Evolutionary conservation across 2,797 vertebrate genomes (phyloP), one percentile per base, ranked within the genome.

Genomic region (Pagetopsis macropterus): DNA sequence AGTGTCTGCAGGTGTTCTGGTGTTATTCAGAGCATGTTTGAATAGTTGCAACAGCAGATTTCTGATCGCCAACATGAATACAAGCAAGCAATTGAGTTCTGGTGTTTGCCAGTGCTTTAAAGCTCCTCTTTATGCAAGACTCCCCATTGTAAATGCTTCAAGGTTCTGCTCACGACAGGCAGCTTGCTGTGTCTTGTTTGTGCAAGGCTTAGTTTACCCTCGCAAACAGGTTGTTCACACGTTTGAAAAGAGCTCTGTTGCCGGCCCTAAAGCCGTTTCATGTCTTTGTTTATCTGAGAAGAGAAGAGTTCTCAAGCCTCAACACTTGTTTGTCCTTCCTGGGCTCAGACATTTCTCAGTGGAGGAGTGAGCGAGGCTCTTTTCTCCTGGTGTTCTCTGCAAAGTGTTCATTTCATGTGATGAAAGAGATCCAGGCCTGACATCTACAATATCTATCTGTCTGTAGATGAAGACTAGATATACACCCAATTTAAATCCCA

Each of bases 271-370:
- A 87, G 76, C 69, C 0, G 63, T 87, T 88, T 87, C 78, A 80
- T 83, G 80, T 88, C 88, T 87, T 81, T 88, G 88, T 88, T 88
- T 86, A 83, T 84, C 76, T 21, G 72, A 83, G 78, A 76, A 84
- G 67, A 82, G 74, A 79, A 55, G 58, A 84, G 60, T 84, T 84
- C 74, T 83, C 77, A 69, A 73, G 79, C 85, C 82, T 85, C 64
- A 58, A 82, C 79, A 75, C 75, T 73, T 84, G 81, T 90, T 92
- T 85, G 86, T 88, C 87, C 87, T 86, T 88, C 71, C 65, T n/a
- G 60, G 65, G 79, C 84, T 85, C 87, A 79, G 63, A 78, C 70
- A 17, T 61, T 71, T 69, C 41, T 57, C 33, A 40, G 72, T 14
- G 40, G 44, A 45, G 62, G 66, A 79, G 81, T 23, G 68, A 69